Percentiles rank a stretch among this genome's conserved stretches.
phyloP scores from a whole-genome alignment of 2,113 vertebrate genomes.

The Mesitornis unicolor region DNA sequence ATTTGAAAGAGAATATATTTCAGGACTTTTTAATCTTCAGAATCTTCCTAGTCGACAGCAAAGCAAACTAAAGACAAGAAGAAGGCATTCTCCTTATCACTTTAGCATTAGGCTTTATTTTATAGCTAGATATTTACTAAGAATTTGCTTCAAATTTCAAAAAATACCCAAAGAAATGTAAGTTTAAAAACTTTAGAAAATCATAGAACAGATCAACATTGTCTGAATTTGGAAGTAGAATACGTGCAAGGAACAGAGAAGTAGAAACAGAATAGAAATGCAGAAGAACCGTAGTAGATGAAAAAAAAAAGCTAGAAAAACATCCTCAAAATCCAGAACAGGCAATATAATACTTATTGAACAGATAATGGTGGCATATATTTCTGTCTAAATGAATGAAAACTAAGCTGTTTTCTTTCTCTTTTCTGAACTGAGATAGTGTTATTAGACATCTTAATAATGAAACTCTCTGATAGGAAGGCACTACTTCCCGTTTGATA shows the following conservation, averaged over 20 bases:
- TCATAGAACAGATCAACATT: neutral
- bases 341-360: neutral
- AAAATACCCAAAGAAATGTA: neutral
- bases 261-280: neutral
- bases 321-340: rapidly evolving
- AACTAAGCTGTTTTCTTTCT: neutral
- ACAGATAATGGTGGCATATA: rapidly evolving
- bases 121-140: neutral
- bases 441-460: neutral
- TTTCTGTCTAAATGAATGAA: neutral
- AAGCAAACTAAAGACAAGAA: neutral
- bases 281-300: neutral
- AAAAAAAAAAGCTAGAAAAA: neutral
- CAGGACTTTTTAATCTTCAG: neutral
- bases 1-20: neutral
- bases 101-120: neutral
- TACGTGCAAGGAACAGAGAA: neutral
- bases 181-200: neutral
- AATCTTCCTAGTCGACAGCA: neutral
- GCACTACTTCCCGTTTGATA: neutral
- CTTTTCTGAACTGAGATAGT: neutral
- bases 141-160: neutral
- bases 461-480: neutral
- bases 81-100: neutral
- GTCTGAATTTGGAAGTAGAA: neutral